phyloP scores from a whole-genome alignment of 2,888 invertebrate species.

The Dastarcus helophoroides region DNA sequence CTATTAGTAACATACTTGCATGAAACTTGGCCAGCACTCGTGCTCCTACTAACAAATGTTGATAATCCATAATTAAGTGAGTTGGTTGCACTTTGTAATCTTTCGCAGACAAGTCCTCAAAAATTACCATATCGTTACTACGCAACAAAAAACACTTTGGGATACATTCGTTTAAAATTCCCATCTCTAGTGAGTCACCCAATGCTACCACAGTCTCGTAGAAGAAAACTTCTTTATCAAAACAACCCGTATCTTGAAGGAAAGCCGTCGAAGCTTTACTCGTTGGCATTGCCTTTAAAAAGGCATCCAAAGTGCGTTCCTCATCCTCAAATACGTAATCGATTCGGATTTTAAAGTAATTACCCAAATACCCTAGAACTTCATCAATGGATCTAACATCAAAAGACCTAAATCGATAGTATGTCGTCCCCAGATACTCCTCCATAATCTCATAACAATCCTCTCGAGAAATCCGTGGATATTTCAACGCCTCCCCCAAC shows the following conservation, averaged over 20 bases:
- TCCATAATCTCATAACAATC: neutral
- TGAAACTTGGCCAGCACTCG: slow-evolving; percentile 30
- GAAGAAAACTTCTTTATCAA: slow-evolving; percentile 23
- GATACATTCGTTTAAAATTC: slow-evolving; percentile 23
- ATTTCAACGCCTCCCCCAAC: neutral
- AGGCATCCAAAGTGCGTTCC: slow-evolving; percentile 18
- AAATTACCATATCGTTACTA: slow-evolving; percentile 27
- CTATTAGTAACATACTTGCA: slow-evolving; percentile 31
- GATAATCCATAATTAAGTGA: slow-evolving; percentile 20
- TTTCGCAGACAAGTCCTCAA: slow-evolving; percentile 32
- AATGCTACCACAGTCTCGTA: slow-evolving; percentile 20
- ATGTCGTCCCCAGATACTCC: neutral
- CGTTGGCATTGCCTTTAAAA: slow-evolving; percentile 26
- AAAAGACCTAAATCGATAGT: neutral
- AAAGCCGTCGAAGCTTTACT: slow-evolving; percentile 19
- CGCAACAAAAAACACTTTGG: slow-evolving; percentile 29
- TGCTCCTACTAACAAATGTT: slow-evolving; percentile 23
- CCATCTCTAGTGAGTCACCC: slow-evolving; percentile 13
- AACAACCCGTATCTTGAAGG: slow-evolving; percentile 22
- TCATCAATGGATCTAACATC: neutral
- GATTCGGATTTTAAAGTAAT: neutral
- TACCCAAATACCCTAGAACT: neutral
- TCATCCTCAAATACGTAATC: slow-evolving; percentile 8
- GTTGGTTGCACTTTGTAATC: slow-evolving; percentile 25
- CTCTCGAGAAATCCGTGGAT: neutral